Conservation (phyloP, 2,888 invertebrate genomes). For the Eubasilissa splendida region DNA sequence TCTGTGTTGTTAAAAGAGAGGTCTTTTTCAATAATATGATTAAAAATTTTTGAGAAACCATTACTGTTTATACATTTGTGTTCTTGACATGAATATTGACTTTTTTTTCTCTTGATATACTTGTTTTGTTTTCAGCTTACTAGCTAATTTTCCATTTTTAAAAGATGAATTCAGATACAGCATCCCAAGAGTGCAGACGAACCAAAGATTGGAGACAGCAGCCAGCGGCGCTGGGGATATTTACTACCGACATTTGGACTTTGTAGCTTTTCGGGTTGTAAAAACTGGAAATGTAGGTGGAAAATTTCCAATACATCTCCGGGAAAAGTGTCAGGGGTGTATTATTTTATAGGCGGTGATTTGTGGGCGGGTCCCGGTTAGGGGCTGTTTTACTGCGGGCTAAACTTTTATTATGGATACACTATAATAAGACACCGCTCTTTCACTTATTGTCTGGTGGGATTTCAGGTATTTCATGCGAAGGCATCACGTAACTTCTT, state of each 20-base stretch:
- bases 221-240: constrained; percentile 21
- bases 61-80: too few relatives aligned
- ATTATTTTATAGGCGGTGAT: constrained; percentile 54
- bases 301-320: constrained; percentile 29
- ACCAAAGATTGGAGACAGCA: not conserved
- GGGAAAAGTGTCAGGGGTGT: constrained; percentile 29
- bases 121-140: too few relatives aligned
- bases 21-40: too few relatives aligned
- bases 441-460: not conserved
- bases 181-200: not conserved
- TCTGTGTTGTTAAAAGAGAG: too few relatives aligned
- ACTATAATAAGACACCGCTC: constrained; percentile 9
- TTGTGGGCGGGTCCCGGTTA: constrained; percentile 36
- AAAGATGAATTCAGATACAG: too few relatives aligned
- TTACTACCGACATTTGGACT: constrained; percentile 53
- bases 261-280: constrained; percentile 45
- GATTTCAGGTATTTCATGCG: not conserved
- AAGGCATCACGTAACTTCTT: too few relatives aligned
- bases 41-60: too few relatives aligned
- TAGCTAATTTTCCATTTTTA: too few relatives aligned
- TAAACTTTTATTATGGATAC: constrained; percentile 25
- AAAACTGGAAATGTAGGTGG: constrained; percentile 43
- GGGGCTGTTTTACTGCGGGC: constrained; percentile 10
- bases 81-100: too few relatives aligned
- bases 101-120: not conserved